These are phyloP conservation scores for Xyliphius kryptos DNA, from an alignment of 2,113 vertebrate genomes.

Conservation along the genomic window DNA sequence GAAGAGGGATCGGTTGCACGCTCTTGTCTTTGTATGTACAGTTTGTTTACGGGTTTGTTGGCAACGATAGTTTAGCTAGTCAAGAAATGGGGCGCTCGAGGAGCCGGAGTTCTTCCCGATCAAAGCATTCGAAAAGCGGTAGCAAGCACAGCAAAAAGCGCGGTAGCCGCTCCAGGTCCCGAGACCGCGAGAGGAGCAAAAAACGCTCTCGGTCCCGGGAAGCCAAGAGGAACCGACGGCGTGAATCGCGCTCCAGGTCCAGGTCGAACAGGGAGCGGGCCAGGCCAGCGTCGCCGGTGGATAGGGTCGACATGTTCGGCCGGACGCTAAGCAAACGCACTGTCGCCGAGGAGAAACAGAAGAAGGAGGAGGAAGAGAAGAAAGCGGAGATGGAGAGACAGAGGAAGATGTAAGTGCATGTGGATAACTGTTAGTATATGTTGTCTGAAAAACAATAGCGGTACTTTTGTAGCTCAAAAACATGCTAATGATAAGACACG, in stretches of 20 bases:
- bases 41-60: not conserved
- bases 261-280: constrained; percentile 51
- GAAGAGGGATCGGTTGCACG: not conserved
- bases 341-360: constrained; percentile 90
- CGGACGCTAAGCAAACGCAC: constrained; percentile 90
- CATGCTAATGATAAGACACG: no score
- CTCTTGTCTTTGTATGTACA: no score
- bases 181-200: constrained; percentile 81
- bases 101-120: constrained; percentile 92
- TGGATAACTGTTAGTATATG: no score
- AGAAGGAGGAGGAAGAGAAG: constrained; percentile 92
- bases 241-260: constrained; percentile 78
- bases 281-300: constrained; percentile 77
- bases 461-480: no score
- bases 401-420: constrained; percentile 92
- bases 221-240: constrained; percentile 76
- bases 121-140: constrained; percentile 92
- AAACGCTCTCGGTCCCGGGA: constrained; percentile 88
- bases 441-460: no score
- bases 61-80: constrained; percentile 11
- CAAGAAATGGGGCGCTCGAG: constrained; percentile 90
- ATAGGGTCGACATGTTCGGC: constrained; percentile 94
- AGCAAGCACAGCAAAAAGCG: constrained; percentile 33
- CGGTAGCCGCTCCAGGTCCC: constrained; percentile 56
- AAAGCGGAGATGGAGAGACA: constrained; percentile 89